These are phyloP conservation scores for Strigops habroptila DNA, from an alignment of 2,113 vertebrate species.

Conservation along the genomic window DNA sequence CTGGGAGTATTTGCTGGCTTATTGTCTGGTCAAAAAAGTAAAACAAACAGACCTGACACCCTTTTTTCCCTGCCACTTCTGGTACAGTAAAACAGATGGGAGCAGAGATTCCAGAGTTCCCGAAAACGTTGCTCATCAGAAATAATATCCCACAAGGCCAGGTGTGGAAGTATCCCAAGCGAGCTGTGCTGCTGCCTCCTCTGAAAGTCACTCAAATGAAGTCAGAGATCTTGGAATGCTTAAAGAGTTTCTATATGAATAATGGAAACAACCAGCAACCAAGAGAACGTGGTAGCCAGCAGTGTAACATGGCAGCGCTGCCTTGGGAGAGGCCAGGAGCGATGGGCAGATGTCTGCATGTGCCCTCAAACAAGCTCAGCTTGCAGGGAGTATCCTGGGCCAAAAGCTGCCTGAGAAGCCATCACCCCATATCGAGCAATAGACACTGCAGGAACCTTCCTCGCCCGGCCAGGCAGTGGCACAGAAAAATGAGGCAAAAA, in stretches of 20 bases:
- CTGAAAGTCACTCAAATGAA: neutral
- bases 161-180: neutral
- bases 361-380: neutral
- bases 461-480: fast-evolving
- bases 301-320: fast-evolving
- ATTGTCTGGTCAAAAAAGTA: conserved; percentile 48
- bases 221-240: neutral
- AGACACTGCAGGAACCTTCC: neutral
- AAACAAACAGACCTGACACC: conserved; percentile 54
- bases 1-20: conserved; percentile 33
- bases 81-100: neutral
- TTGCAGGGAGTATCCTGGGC: neutral
- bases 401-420: neutral
- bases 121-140: neutral
- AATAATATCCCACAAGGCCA: neutral
- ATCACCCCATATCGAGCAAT: neutral
- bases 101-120: neutral
- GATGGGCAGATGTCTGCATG: neutral
- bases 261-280: neutral
- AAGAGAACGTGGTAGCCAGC: neutral
- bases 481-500: neutral
- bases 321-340: neutral
- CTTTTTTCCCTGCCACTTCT: conserved; percentile 31
- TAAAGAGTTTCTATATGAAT: neutral
- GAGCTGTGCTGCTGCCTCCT: fast-evolving